Evolutionary conservation across 30 jellyfish, hydroid and myxozoan species (phyloP).

Genomic region (Cassiopea andromeda): DNA sequence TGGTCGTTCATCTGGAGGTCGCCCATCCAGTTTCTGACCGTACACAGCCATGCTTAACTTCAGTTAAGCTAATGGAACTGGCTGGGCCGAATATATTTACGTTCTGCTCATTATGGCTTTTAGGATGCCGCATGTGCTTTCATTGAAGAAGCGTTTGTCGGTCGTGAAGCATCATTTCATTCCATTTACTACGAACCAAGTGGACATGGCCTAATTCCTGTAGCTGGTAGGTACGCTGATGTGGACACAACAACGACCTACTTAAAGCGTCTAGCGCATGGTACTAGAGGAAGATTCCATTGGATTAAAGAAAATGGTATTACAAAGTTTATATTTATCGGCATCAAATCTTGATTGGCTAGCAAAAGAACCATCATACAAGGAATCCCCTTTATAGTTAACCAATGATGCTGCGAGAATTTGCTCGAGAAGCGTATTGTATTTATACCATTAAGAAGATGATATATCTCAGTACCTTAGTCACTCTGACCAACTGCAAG

Average conservation of each 20-base stretch:
- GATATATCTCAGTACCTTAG: too few relatives aligned
- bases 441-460: too few relatives aligned
- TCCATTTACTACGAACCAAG: conserved; percentile 78
- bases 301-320: conserved; percentile 73
- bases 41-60: too few relatives aligned
- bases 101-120: background rate
- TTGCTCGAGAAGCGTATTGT: too few relatives aligned
- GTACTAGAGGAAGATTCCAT: conserved; percentile 82
- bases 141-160: conserved; percentile 75
- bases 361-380: too few relatives aligned
- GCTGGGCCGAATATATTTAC: background rate
- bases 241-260: conserved; percentile 51
- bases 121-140: conserved; percentile 76
- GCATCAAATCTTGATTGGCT: background rate
- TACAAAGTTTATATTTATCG: background rate
- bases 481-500: too few relatives aligned
- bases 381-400: background rate
- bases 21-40: too few relatives aligned
- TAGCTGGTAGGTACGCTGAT: conserved; percentile 70
- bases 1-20: too few relatives aligned
- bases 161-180: conserved; percentile 67
- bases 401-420: too few relatives aligned
- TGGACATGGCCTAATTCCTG: conserved; percentile 59
- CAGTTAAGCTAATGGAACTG: too few relatives aligned
- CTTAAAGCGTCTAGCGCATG: conserved; percentile 65